Base-by-base conservation (phyloP, 1,140 invertebrate genomes). In the Plectrocnemia conspersa region DNA sequence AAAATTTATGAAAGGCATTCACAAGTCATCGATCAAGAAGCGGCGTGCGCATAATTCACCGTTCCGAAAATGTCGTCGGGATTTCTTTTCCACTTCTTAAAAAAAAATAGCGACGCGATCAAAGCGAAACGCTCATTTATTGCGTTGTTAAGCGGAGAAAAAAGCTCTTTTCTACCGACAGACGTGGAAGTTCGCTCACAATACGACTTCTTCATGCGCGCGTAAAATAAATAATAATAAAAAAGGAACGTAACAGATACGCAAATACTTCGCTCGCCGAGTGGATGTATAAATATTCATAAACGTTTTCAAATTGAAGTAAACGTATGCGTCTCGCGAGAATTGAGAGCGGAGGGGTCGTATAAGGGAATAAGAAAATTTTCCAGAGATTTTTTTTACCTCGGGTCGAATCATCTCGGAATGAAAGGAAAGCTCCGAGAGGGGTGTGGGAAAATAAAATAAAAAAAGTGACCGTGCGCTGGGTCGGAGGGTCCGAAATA, bases 281-380 rank as follows among this genome's bases (percentile, higher is more conserved):
- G 38, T 50, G 36, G 38, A 38, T n/a, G 25, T 38, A 50, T 23
- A 50, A 50, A 50, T 50, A 50, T 50, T 50, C 47, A 50, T 38
- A 38, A 35, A 21, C 40, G 32, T 50, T 50, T 50, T 13, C 47
- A 27, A 23, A 18, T 10, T n/a, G 33, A n/a, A 15, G 47, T n/a
- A 50, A 50, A 50, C 21, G 38, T 33, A 50, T 38, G 24, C 9
- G 22, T 22, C 47, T 19, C 13, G 22, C n/a, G 47, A 35, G 47
- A 50, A 47, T 50, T 50, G 33, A 50, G 33, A 21, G 33, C 47
- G 38, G 38, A 50, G 38, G 38, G 38, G 32, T 22, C 21, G 19
- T 38, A 50, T 38, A 22, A 50, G 32, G 21, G n/a, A n/a, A 50
- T 50, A 50, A 35, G 47, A 24, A 50, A 50, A 50, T 33, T 50